These are phyloP conservation scores for Halesus radiatus DNA, from an alignment of 1,140 invertebrate genomes.

Conservation along the genomic window DNA sequence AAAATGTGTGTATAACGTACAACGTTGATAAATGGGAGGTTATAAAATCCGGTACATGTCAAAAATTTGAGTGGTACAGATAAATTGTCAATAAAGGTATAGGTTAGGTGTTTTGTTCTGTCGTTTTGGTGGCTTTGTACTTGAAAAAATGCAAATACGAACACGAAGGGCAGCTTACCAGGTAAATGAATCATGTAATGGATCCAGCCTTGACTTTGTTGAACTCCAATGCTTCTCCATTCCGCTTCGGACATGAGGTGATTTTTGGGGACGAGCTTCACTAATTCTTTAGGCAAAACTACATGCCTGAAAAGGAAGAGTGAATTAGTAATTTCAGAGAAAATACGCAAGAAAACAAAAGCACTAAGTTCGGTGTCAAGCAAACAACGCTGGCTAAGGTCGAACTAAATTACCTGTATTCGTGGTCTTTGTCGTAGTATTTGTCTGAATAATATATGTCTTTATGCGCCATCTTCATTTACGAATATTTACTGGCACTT, in stretches of 20 bases:
- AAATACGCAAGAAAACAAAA: not conserved
- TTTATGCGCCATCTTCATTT: slow-evolving; percentile 55
- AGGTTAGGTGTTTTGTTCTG: no score
- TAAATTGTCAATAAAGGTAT: no score
- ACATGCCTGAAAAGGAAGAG: slow-evolving; percentile 82
- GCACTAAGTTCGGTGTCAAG: not conserved
- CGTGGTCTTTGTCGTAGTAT: slow-evolving; percentile 89
- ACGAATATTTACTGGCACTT: not conserved
- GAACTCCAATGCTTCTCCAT: slow-evolving; percentile 93
- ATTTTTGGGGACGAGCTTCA: slow-evolving; percentile 90
- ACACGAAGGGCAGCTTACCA: slow-evolving; percentile 70
- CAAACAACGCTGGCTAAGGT: slow-evolving; percentile 9
- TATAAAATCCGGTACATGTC: no score
- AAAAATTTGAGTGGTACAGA: no score
- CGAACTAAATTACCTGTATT: slow-evolving; percentile 80
- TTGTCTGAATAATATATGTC: slow-evolving; percentile 93
- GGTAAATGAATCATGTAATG: slow-evolving; percentile 96
- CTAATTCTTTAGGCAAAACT: slow-evolving; percentile 90
- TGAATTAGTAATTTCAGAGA: no score
- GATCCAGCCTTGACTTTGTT: slow-evolving; percentile 94
- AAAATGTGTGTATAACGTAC: no score
- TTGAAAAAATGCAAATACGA: no score
- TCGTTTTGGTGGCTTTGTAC: no score
- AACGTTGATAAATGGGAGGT: no score
- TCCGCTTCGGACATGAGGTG: slow-evolving; percentile 93